Percentiles rank a stretch among this genome's conserved stretches.
Evolutionary conservation across 2,888 invertebrate genomes (phyloP).

Genomic region (Xanthorhoe designata): DNA sequence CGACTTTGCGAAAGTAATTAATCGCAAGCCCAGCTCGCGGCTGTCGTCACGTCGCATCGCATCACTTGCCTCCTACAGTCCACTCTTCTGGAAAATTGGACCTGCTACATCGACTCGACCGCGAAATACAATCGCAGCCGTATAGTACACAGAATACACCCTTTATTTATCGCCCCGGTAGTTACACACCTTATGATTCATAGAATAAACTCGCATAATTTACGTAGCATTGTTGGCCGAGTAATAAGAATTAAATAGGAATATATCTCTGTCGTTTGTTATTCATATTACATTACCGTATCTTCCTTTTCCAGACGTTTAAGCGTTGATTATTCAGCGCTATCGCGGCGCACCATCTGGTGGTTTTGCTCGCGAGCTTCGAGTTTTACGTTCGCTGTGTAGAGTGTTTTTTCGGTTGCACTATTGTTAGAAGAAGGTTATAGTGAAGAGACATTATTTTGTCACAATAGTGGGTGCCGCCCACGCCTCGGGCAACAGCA

Average conservation of each 20-base stretch:
- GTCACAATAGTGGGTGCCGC: slow-evolving; percentile 84
- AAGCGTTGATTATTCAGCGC: slow-evolving; percentile 85
- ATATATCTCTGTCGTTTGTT: slow-evolving; percentile 84
- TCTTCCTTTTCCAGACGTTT: slow-evolving; percentile 85
- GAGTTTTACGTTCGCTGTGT: slow-evolving; percentile 56
- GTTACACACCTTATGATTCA: slow-evolving; percentile 55
- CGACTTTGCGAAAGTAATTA: slow-evolving; percentile 78
- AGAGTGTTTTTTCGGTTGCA: slow-evolving; percentile 65
- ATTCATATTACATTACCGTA: slow-evolving; percentile 85
- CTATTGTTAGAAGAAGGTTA: slow-evolving; percentile 64
- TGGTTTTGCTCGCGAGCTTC: slow-evolving; percentile 50
- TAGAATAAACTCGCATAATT: slow-evolving; percentile 66
- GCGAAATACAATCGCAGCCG: slow-evolving; percentile 64
- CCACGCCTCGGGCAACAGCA: slow-evolving; percentile 77
- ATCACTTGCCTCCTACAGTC: slow-evolving; percentile 66
- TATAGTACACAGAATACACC: slow-evolving; percentile 44
- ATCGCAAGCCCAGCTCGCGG: slow-evolving; percentile 65
- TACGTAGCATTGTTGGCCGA: slow-evolving; percentile 73
- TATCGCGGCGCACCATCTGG: slow-evolving; percentile 81
- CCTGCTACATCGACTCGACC: slow-evolving; percentile 66
- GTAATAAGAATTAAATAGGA: slow-evolving; percentile 82
- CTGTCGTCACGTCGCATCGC: slow-evolving; percentile 79
- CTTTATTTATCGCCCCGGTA: slow-evolving; percentile 46
- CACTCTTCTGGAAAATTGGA: slow-evolving; percentile 80
- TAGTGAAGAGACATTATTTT: slow-evolving; percentile 82